phyloP scores from a whole-genome alignment of 2,888 invertebrate genomes.

The Myathropa florea region DNA sequence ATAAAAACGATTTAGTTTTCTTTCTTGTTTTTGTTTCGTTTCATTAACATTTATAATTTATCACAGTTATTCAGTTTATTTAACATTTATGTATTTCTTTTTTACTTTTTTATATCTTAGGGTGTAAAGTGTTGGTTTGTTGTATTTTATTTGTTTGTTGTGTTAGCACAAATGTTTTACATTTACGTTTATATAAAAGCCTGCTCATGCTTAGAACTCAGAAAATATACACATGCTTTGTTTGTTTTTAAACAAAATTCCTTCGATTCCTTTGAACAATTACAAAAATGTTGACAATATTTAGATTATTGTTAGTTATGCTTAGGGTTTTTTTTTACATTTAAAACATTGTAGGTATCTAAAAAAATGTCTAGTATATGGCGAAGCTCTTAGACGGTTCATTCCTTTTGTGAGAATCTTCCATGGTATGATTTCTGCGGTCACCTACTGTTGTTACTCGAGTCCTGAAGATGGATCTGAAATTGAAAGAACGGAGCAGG shows the following conservation, averaged over 20 bases:
- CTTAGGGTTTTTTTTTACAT: conserved; percentile 29
- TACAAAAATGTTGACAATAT: conserved; percentile 61
- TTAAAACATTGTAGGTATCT: conserved; percentile 31
- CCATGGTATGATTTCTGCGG: conserved; percentile 55
- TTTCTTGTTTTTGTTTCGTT: not conserved
- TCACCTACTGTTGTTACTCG: conserved; percentile 60
- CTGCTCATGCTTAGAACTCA: conserved; percentile 63
- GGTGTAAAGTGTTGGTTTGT: conserved; percentile 39
- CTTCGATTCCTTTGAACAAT: conserved; percentile 23
- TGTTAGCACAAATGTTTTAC: conserved; percentile 59
- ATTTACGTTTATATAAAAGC: conserved; percentile 59
- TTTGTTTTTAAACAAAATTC: conserved; percentile 9
- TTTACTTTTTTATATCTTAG: conserved; percentile 23
- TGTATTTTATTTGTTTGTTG: conserved; percentile 22
- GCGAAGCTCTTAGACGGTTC: conserved; percentile 65
- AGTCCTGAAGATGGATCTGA: conserved; percentile 55
- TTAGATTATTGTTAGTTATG: conserved; percentile 56
- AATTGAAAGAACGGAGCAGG: not conserved
- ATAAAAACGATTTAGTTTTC: conserved; percentile 52
- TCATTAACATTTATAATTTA: conserved; percentile 68
- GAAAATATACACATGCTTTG: conserved; percentile 60
- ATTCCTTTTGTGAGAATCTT: conserved; percentile 60
- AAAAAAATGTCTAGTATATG: conserved; percentile 41
- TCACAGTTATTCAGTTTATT: conserved; percentile 71
- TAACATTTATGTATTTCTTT: conserved; percentile 63